Conservation (phyloP, 2,797 vertebrate species). For the Oophaga sylvatica region DNA sequence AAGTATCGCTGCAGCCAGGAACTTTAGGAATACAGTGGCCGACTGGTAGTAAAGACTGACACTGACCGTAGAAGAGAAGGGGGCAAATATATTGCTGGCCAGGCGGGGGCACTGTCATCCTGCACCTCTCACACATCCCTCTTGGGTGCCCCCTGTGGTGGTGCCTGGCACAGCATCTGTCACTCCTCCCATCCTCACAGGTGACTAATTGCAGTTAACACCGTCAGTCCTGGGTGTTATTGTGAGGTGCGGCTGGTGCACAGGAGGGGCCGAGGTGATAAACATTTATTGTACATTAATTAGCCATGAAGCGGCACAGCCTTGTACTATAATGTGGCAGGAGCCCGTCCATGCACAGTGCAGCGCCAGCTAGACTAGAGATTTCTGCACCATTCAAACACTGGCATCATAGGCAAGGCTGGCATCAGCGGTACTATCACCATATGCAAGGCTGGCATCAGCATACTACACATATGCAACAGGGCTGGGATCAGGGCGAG, state of each 20-base stretch:
- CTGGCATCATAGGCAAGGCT: not conserved
- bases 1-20: too few relatives aligned
- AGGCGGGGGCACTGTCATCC: too few relatives aligned
- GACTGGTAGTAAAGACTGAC: too few relatives aligned
- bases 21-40: too few relatives aligned
- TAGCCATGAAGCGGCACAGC: not conserved
- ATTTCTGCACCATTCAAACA: not conserved
- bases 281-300: not conserved
- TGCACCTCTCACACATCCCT: not conserved
- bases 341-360: not conserved
- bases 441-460: too few relatives aligned
- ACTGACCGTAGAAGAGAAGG: too few relatives aligned
- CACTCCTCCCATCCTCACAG: not conserved
- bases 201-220: conserved; percentile 8
- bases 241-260: not conserved
- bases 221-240: not conserved
- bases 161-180: not conserved
- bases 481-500: not conserved
- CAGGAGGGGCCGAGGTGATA: not conserved
- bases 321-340: not conserved
- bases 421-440: too few relatives aligned
- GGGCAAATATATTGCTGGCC: too few relatives aligned
- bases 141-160: not conserved
- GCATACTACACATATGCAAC: too few relatives aligned
- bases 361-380: not conserved